Evolutionary conservation across 2,113 vertebrate species (phyloP).

Genomic region (Nibea albiflora): DNA sequence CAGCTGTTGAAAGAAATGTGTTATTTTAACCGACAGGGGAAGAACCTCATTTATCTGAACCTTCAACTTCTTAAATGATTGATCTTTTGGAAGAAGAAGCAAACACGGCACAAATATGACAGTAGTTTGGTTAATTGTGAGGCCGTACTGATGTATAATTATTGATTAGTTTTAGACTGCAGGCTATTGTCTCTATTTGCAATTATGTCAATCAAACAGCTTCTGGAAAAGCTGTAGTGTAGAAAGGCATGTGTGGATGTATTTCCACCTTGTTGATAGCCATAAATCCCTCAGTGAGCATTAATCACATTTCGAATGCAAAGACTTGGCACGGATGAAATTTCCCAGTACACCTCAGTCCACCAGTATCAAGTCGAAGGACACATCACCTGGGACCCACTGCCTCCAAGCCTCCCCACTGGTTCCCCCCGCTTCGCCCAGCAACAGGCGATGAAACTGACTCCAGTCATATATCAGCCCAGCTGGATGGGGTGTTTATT

Average conservation of each 20-base stretch:
- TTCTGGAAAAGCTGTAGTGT: neutral
- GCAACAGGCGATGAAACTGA: constrained; percentile 79
- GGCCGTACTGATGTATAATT: neutral
- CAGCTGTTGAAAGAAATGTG: constrained; percentile 47
- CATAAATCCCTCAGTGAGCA: neutral
- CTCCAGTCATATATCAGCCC: constrained; percentile 65
- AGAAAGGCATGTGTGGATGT: neutral
- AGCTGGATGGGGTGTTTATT: constrained; percentile 78
- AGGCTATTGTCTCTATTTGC: neutral
- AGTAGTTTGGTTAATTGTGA: neutral
- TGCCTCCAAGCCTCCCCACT: constrained; percentile 49
- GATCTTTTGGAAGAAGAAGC: neutral
- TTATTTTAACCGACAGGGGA: constrained; percentile 20
- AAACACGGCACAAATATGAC: constrained; percentile 6
- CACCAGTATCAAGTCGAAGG: constrained; percentile 35
- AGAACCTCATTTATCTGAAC: constrained; percentile 26
- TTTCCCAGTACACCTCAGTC: constrained; percentile 34
- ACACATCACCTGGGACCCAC: constrained; percentile 69
- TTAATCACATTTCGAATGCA: constrained; percentile 34
- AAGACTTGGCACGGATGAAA: constrained; percentile 28
- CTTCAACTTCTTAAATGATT: neutral
- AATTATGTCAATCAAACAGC: neutral
- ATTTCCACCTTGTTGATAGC: neutral
- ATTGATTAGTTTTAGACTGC: neutral
- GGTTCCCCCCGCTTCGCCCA: constrained; percentile 58